Evolutionary conservation across 2,888 invertebrate species (phyloP).

Genomic region (Liodrosophila aerea): DNA sequence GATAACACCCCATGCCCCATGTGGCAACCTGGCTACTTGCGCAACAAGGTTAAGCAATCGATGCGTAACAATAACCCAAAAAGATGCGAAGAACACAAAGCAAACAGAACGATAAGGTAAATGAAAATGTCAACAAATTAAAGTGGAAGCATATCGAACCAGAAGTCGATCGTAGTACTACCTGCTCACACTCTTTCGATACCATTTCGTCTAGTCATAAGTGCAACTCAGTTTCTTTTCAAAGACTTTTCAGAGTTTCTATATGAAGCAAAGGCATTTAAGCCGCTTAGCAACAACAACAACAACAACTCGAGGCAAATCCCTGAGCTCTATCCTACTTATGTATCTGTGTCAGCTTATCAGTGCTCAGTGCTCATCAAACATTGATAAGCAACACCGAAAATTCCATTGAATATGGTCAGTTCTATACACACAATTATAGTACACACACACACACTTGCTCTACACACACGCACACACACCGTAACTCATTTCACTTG

Average conservation of each 20-base stretch:
- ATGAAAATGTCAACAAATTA: constrained; percentile 54
- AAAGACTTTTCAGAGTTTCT: neutral
- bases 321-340: neutral
- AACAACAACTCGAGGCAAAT: constrained; percentile 1
- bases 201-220: constrained; percentile 18
- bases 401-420: neutral
- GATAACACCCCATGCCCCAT: constrained; percentile 16
- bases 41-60: constrained; percentile 53
- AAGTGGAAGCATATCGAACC: constrained; percentile 22
- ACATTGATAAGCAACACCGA: too few species aligned
- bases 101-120: constrained; percentile 38
- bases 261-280: constrained; percentile 8
- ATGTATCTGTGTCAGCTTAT: constrained; percentile 14
- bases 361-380: constrained; percentile 1
- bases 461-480: constrained; percentile 14
- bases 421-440: neutral
- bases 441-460: neutral
- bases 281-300: constrained; percentile 16
- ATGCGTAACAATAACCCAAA: constrained; percentile 64
- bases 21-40: constrained; percentile 28
- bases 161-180: constrained; percentile 25
- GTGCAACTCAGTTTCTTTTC: constrained; percentile 27
- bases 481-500: constrained; percentile 56
- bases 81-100: constrained; percentile 27
- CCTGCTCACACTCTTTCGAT: neutral